Percentiles rank a stretch among this genome's conserved stretches.
These are phyloP conservation scores for Phalacrocorax carbo DNA, from an alignment of 2,113 vertebrate genomes.

Conservation along the genomic window DNA sequence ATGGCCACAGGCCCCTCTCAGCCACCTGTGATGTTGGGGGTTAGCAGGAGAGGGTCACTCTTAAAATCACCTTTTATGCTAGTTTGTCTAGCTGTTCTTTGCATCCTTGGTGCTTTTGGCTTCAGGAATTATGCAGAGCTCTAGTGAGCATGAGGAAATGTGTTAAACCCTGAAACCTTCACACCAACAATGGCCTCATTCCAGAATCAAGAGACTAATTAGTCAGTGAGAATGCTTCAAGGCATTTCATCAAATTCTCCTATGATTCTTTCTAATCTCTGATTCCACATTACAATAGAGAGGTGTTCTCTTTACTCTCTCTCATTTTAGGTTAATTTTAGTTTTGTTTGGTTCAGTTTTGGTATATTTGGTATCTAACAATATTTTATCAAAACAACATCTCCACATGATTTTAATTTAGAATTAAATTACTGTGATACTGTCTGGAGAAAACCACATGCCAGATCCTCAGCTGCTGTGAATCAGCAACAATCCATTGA, in stretches of 20 bases:
- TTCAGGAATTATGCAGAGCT: background rate
- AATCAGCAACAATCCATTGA: background rate
- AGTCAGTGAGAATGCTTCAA: background rate
- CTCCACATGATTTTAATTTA: slow-evolving; percentile 20
- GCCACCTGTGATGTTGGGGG: background rate
- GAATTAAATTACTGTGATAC: background rate
- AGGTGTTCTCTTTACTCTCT: background rate
- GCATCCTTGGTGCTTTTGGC: background rate
- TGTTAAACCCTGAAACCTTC: background rate
- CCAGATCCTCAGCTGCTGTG: slow-evolving; percentile 24
- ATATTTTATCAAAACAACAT: background rate
- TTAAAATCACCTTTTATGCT: background rate
- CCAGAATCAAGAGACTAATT: background rate
- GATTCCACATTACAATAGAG: background rate
- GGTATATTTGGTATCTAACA: slow-evolving; percentile 7
- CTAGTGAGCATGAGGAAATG: background rate
- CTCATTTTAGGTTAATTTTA: background rate
- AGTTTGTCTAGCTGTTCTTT: background rate
- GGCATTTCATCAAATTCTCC: background rate
- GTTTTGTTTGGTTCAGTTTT: background rate
- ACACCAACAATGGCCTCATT: background rate
- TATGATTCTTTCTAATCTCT: background rate
- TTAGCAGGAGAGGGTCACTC: background rate
- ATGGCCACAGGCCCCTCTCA: background rate
- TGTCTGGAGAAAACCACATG: background rate